Evolutionary conservation across 2,113 vertebrate genomes (phyloP), one percentile per base, ranked within the genome.

Genomic region (Ovis aries): DNA sequence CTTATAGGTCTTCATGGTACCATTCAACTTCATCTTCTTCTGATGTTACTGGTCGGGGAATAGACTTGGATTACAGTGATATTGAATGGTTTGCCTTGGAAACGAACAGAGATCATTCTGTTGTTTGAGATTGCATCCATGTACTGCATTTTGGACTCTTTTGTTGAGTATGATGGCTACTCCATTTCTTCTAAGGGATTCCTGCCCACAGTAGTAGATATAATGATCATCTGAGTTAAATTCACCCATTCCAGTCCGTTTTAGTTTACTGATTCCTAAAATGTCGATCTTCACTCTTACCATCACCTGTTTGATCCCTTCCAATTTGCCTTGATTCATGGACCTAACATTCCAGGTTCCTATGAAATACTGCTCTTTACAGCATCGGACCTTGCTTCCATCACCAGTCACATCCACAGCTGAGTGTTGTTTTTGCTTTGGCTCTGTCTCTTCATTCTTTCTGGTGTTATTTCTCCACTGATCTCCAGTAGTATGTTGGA

Each of bases 351-450:
- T 64, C 31, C 62, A 17, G 31, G 7, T 17, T 64, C 31, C 7
- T 64, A 64, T 64, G 31, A 3, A 64, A 33, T 64, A 64, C 8
- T n/a, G 31, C 31, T 17, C 62, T 64, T 64, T 64, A 33, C 3
- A n/a, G 3, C 62, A n/a, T 64, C 0, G 0, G 31, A n/a, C 3
- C 31, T 64, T n/a, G 15, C 31, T 64, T 64, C 62, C 7, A 17
- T n/a, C 31, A 33, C 62, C 14, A 64, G 62, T 64, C 31, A 64
- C 7, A 17, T 64, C 3, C 31, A 33, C 15, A n/a, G 4, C 3
- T 33, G 62, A 31, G 62, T 64, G 7, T 64, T 64, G 7, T 64
- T 64, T 64, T 64, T 64, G 15, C 62, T 64, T 64, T 64, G 62
- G 15, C 31, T n/a, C 15, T 7, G 3, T n/a, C 15, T 8, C 3